Conservation (phyloP, 2,113 vertebrate genomes). For the Platanista minor region DNA sequence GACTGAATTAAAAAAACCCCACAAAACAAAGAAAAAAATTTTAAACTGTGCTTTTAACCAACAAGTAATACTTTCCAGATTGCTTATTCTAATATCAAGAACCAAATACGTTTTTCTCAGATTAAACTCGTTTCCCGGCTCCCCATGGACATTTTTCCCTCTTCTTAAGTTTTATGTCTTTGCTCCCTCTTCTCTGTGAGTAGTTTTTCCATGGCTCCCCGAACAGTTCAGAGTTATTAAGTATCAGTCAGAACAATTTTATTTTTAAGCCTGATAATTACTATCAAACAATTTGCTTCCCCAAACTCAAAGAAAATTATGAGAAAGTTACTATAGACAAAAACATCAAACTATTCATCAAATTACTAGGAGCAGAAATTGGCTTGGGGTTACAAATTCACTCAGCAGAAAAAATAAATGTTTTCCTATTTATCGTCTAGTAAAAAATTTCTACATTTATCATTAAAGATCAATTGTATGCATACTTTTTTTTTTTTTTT, state of each 20-base stretch:
- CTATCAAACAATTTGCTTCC: not conserved
- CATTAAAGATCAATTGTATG: not conserved
- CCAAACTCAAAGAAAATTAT: not conserved
- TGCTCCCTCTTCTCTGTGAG: not conserved
- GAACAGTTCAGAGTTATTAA: not conserved
- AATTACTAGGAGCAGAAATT: not conserved
- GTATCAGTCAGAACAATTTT: not conserved
- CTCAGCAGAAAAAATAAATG: slow-evolving; percentile 33
- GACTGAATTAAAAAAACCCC: not conserved
- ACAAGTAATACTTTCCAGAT: not conserved
- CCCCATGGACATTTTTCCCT: not conserved
- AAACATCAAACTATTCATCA: slow-evolving; percentile 14
- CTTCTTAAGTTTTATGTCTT: not conserved
- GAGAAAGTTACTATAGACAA: not conserved
- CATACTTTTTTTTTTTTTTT: no score
- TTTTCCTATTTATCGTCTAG: slow-evolving; percentile 5
- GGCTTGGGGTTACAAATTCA: not conserved
- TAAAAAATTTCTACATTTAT: not conserved
- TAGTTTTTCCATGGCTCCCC: not conserved
- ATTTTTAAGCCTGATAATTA: not conserved
- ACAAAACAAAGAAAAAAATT: not conserved
- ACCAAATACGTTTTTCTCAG: not conserved
- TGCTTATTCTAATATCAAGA: not conserved
- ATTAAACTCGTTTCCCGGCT: not conserved
- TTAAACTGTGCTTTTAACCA: not conserved